Evolutionary conservation across 2,888 invertebrate species (phyloP).

Genomic region (Leptopilina myrica): DNA sequence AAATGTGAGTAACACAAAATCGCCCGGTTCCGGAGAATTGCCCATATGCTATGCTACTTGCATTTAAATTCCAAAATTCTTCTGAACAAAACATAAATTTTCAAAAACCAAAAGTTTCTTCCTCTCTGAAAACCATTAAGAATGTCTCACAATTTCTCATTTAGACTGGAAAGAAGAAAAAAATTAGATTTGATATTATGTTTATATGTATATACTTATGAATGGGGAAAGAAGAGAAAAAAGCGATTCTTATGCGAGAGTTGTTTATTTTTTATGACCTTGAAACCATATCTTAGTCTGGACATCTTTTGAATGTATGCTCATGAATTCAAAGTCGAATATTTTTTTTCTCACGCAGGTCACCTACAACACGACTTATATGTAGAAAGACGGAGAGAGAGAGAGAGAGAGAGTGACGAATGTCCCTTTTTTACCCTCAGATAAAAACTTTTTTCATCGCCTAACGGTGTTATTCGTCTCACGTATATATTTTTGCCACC

Average conservation of each 20-base stretch:
- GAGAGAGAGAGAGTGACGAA: neutral
- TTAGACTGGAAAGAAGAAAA: too few species aligned
- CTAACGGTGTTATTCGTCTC: slow-evolving; percentile 62
- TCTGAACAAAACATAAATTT: too few species aligned
- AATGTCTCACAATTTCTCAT: too few species aligned
- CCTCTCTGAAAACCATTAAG: too few species aligned
- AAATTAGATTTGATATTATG: too few species aligned
- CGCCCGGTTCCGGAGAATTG: too few species aligned
- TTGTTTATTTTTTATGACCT: slow-evolving; percentile 36
- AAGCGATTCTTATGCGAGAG: slow-evolving; percentile 19
- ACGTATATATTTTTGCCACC: slow-evolving; percentile 62
- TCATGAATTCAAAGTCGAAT: slow-evolving; percentile 11
- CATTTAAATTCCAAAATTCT: too few species aligned
- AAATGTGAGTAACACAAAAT: too few species aligned
- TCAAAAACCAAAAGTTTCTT: too few species aligned
- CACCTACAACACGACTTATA: neutral
- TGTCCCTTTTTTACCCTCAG: slow-evolving; percentile 12
- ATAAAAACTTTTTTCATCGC: slow-evolving; percentile 59
- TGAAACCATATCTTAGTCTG: slow-evolving; percentile 21
- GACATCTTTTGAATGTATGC: slow-evolving; percentile 19
- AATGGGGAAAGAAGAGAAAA: neutral
- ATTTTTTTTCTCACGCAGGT: slow-evolving; percentile 29
- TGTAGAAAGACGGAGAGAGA: too few species aligned
- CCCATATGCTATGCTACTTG: too few species aligned
- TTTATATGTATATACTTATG: too few species aligned